phyloP scores from a whole-genome alignment of 2,888 invertebrate genomes.

The Orgyia antiqua region DNA sequence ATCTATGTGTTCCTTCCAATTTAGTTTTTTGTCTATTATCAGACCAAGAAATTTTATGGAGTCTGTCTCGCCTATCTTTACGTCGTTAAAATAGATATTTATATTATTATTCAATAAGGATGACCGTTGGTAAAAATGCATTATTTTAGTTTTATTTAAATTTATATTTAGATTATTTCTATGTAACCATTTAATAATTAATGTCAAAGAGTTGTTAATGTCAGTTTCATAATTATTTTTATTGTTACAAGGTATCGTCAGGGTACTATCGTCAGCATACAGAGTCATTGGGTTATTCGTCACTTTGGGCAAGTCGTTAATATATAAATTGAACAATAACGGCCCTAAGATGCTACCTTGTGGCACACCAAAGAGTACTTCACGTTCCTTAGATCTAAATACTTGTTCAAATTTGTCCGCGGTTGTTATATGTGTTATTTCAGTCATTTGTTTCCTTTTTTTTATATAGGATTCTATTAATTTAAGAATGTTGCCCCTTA shows the following conservation, averaged over 20 bases:
- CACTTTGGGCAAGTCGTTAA: constrained; percentile 1
- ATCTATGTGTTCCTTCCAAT: background rate
- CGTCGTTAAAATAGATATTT: background rate
- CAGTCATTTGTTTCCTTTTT: background rate
- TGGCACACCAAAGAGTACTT: background rate
- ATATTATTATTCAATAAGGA: too few relatives aligned
- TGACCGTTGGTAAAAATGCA: background rate
- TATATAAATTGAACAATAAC: background rate
- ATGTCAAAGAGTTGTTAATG: background rate
- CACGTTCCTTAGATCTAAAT: background rate
- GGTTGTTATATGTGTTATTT: background rate
- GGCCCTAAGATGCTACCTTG: constrained; percentile 1
- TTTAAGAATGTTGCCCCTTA: too few relatives aligned
- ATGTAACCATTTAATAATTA: background rate
- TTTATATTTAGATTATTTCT: background rate
- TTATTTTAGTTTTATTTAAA: background rate
- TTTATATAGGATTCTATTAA: too few relatives aligned
- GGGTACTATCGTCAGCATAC: background rate
- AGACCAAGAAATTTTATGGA: background rate
- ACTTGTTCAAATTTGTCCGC: background rate
- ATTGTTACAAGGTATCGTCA: background rate
- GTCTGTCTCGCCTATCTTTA: background rate
- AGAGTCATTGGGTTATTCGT: background rate
- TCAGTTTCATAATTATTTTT: background rate
- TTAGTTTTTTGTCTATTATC: background rate